Evolutionary conservation across 2,797 vertebrate species (phyloP), one percentile per base, ranked within the genome.

Genomic region (Rhincodon typus): DNA sequence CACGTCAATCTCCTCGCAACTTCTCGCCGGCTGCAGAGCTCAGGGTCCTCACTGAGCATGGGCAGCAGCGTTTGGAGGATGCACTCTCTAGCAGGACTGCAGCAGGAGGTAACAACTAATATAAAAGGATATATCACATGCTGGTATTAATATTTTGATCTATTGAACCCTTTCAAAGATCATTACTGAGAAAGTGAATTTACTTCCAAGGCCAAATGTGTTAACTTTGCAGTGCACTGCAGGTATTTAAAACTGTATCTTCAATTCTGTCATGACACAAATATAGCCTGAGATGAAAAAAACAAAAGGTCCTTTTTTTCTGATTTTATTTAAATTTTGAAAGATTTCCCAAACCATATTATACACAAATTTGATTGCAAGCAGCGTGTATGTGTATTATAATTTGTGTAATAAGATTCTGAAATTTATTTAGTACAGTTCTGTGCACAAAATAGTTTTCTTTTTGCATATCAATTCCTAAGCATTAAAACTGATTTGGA

Each of bases 31-130:
- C 94, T 74, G 94, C 94, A 94, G 69, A 17, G 66, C 42, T 23
- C 67, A 67, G 93, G n/a, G 93, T 69, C 15, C 13, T 19, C 69
- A 74, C 94, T 74, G 94, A 94, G 93, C 93, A 30, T 94, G 93
- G 67, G 93, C 67, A 30, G 23, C 38, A 50, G n/a, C 67, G 7
- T 27, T 4, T 46, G 38, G 42, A 69, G 46, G 91, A 70, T 38
- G 66, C 12, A 25, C 17, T 42, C 19, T 46, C 93, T 0, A 42
- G 2, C 67, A 5, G 2, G 30, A 19, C 94, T 95, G 94, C 94
- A 95, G 94, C 38, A 94, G 42, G 62, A 69, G 62, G 66, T 13
- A 23, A 93, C 23, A 8, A n/a, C 46, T 23, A 3, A 38, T 69
- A 12, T 38, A 5, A 67, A n/a, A 93, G 88, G 72, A 34, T 6